phyloP scores from a whole-genome alignment of 2,888 invertebrate genomes.

The Arge pagana region DNA sequence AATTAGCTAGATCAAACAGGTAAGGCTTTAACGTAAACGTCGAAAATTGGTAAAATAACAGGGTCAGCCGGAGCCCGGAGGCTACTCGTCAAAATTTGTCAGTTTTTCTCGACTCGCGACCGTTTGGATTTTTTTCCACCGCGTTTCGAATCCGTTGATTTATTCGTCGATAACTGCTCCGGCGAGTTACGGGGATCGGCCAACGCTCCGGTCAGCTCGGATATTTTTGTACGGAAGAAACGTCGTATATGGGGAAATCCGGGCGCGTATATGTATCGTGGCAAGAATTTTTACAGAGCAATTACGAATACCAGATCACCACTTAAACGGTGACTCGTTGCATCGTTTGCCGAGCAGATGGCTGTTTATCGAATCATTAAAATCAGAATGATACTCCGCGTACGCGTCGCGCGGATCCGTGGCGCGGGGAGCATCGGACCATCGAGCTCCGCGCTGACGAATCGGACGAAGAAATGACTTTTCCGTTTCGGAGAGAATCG shows the following conservation, averaged over 20 bases:
- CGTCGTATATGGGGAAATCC: background rate
- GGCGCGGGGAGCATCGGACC: background rate
- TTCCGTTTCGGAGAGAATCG: background rate
- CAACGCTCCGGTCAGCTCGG: background rate
- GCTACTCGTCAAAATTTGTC: slow-evolving; percentile 10
- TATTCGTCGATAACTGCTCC: background rate
- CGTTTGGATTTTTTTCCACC: slow-evolving; percentile 35
- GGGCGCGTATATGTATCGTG: background rate
- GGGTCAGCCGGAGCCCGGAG: background rate
- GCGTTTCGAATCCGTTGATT: background rate
- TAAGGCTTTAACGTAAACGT: background rate
- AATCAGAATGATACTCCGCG: slow-evolving; percentile 30
- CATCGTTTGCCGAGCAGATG: slow-evolving; percentile 14
- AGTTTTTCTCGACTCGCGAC: no score
- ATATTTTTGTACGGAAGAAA: background rate
- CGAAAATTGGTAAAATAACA: slow-evolving; percentile 2
- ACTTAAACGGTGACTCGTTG: slow-evolving; percentile 10
- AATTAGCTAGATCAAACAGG: no score
- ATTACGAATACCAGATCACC: slow-evolving; percentile 35
- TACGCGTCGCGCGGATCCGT: background rate
- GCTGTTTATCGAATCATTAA: slow-evolving; percentile 18
- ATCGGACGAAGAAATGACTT: background rate
- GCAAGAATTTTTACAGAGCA: slow-evolving; percentile 23
- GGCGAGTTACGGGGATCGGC: background rate
- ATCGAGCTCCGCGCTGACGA: background rate